Base-by-base conservation (phyloP, 2,113 vertebrate genomes). In the Xyliphius kryptos region DNA sequence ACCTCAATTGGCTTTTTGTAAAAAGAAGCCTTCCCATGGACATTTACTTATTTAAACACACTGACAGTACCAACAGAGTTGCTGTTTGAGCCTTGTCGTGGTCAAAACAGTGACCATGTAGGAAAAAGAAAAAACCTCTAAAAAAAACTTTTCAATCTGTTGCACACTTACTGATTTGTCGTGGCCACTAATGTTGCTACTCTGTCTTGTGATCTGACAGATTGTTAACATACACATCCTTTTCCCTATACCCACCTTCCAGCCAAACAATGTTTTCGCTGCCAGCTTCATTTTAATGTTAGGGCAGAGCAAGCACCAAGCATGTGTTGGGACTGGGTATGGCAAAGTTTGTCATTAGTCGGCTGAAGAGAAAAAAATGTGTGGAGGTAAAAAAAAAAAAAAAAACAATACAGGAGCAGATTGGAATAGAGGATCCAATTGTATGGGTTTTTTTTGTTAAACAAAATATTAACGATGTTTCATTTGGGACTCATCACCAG, bases 401-500 rank as follows among this genome's bases (percentile, higher is more conserved):
- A 53, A 41, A 60, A 16, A 59, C 20, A 55, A 46, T 50, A 21
- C 41, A 15, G 40, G 50, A 17, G 14, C 41, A 5, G 16, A 57
- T 21, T 62, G 53, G 54, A 67, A 67, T 52, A 52, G 0, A 56
- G 32, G 9, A 41, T 4, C 44, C 2, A 21, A 78, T 78, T 72
- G 63, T 37, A 47, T 64, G 73, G 70, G 57, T 64, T 73, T 64
- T 37, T 72, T 79, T 74, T 66, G 69, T 79, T 71, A 74, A 74
- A 74, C 74, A 51, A 75, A 83, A 79, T 82, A 75, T 77, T 88
- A 87, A 88, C 82, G 76, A 81, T 76, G 73, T 82, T 80, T 61
- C 80, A 83, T 78, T 82, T 79, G 80, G 76, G 81, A 87, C 85
- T 85, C 85, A 89, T 91, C 90, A 80, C 82, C 1, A 81, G 63